These are phyloP conservation scores for Calypte anna DNA, from an alignment of 2,113 vertebrate genomes.

Conservation along the genomic window DNA sequence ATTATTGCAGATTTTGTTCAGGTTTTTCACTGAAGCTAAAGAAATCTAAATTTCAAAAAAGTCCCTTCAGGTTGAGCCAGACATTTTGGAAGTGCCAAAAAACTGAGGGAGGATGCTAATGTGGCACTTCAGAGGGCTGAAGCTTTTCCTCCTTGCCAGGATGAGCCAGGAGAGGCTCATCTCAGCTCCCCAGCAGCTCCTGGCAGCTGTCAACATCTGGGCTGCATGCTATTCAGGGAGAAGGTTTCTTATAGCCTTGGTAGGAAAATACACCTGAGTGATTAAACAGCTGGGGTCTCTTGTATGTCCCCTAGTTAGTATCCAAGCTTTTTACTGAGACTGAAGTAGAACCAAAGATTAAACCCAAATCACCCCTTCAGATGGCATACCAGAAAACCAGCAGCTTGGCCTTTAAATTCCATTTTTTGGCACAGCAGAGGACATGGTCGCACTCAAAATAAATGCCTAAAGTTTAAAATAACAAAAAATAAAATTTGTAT, in stretches of 20 bases:
- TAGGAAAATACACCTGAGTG: background rate
- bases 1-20: background rate
- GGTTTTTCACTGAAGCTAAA: background rate
- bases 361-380: background rate
- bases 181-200: background rate
- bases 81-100: background rate
- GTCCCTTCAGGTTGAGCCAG: background rate
- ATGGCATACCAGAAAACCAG: background rate
- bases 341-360: background rate
- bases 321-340: background rate
- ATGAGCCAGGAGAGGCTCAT: background rate
- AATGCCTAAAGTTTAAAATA: background rate
- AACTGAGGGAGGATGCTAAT: background rate
- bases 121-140: background rate
- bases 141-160: background rate
- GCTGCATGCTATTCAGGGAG: background rate
- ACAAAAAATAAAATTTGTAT: rapidly evolving
- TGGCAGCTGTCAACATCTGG: background rate
- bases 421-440: background rate
- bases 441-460: background rate
- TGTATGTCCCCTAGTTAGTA: background rate
- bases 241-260: background rate
- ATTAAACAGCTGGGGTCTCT: background rate
- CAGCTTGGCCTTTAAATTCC: background rate
- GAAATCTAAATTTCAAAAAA: background rate